Base-by-base conservation (phyloP, 2,888 invertebrate genomes). In the Drosophila anomalipes region DNA sequence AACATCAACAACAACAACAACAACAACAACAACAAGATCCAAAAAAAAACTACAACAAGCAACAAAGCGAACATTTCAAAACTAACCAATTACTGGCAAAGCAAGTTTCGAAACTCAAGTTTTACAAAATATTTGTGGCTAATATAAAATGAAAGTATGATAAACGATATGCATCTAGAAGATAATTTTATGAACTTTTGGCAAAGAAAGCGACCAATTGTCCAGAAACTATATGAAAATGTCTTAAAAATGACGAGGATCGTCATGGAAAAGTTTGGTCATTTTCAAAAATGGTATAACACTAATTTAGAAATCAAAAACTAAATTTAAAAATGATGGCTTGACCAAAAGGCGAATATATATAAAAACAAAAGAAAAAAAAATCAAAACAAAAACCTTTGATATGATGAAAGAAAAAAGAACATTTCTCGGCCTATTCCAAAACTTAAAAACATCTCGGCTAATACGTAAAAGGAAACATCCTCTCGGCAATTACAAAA, bases 111-210 rank as follows among this genome's bases (percentile, higher is more conserved):
- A 80, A 71, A 73, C 77, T 79, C 76, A 86, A 79, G 73, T 76
- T 73, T 73, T 67, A 71, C 60, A 54, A 69, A 82, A 79, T 78
- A 79, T 82, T 87, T 86, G 83, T 79, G 88, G 89, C 83, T 88
- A 83, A 77, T 77, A 77, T 53, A 75, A 81, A 74, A 68, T 35
- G 32, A 74, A 79, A 79, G 58, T 58, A 77, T 51, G 30, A 72
- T 54, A 41, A 79, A 68, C 57, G 67, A 69, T 68, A 66, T 82
- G 70, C 69, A 66, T 69, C 59, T 79, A 65, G 74, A 41, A 64
- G 35, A 56, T 61, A 81, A 67, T 67, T 70, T 69, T 70, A 66
- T 59, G 51, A 64, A 51, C 73, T 65, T 79, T 79, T 73, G 81
- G 77, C 81, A 56, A 72, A 58, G 10, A 30, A 59, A 54, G 37